phyloP scores from a whole-genome alignment of 2,888 invertebrate species.

The Cryptus viduatorius region DNA sequence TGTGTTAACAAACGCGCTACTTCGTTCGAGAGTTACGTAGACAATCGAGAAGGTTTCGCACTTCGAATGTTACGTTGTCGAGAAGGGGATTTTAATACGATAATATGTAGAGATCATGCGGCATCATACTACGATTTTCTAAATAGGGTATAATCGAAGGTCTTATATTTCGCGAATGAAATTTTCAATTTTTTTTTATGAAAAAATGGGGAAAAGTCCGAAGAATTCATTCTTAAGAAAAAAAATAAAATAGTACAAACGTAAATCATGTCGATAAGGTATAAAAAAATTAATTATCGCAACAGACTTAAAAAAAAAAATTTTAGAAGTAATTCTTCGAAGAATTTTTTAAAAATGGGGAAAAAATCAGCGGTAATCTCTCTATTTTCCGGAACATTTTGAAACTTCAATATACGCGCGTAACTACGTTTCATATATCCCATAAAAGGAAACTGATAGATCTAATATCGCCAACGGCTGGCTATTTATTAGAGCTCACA shows the following conservation, averaged over 20 bases:
- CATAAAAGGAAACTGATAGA: background rate
- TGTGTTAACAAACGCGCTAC: slow-evolving; percentile 19
- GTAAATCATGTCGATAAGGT: too few species aligned
- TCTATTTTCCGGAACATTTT: background rate
- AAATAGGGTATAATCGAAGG: too few species aligned
- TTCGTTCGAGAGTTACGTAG: background rate
- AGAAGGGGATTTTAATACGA: background rate
- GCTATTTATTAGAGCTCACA: background rate
- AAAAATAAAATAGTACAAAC: too few species aligned
- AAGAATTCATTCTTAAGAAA: too few species aligned
- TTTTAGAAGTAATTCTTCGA: background rate
- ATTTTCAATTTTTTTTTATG: background rate
- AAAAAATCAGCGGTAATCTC: background rate
- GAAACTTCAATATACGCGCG: background rate
- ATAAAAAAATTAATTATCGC: background rate
- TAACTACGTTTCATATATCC: background rate
- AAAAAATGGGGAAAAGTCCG: background rate
- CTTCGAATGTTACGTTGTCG: background rate
- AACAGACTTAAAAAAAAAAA: background rate
- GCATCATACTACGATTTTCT: too few species aligned
- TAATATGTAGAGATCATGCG: background rate
- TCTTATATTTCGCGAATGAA: too few species aligned
- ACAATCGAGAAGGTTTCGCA: background rate
- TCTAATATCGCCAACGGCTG: background rate
- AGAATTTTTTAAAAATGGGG: background rate